These are phyloP conservation scores for Asarcornis scutulata DNA, from an alignment of 2,113 vertebrate species.

Conservation along the genomic window DNA sequence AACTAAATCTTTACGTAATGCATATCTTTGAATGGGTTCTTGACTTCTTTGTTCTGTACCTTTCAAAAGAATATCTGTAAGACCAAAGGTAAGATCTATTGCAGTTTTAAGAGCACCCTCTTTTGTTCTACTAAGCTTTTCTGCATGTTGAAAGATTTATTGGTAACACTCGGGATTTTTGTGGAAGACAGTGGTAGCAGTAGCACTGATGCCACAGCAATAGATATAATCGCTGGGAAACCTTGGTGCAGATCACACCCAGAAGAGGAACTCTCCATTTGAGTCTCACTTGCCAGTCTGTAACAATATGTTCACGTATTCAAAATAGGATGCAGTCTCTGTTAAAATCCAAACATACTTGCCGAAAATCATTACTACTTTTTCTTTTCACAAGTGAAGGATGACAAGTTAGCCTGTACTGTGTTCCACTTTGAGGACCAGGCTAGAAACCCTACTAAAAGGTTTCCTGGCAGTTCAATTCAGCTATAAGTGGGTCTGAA, in stretches of 20 bases:
- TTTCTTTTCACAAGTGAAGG: not conserved
- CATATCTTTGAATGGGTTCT: not conserved
- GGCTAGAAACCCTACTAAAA: not conserved
- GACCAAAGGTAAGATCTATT: not conserved
- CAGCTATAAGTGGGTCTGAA: not conserved
- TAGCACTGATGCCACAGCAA: not conserved
- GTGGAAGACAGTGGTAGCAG: not conserved
- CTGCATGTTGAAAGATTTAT: not conserved
- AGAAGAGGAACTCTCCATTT: not conserved
- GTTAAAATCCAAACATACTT: not conserved
- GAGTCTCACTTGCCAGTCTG: not conserved
- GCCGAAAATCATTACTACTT: not conserved
- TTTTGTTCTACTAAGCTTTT: not conserved
- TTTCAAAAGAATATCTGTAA: not conserved
- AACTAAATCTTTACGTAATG: not conserved
- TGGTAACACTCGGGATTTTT: not conserved
- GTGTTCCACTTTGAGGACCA: not conserved
- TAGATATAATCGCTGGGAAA: not conserved
- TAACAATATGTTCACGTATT: not conserved
- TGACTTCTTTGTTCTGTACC: not conserved
- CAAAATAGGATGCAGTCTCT: not conserved
- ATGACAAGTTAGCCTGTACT: not conserved
- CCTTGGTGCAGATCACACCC: not conserved
- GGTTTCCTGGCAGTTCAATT: not conserved
- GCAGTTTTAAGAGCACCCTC: not conserved